Conservation (phyloP, 2,113 vertebrate species). For the Bos taurus region ARS-UCD2.0 NC_037328.1:79802501-79803000, state of each 20-base stretch:
- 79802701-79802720: background rate
- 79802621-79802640: slow-evolving; percentile 22
- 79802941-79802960: background rate
- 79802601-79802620: slow-evolving; percentile 11
- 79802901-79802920: background rate
- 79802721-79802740: background rate
- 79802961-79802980: background rate
- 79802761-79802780: background rate
- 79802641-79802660: background rate
- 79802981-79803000: background rate
- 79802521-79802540: background rate
- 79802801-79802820: background rate
- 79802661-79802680: slow-evolving; percentile 3
- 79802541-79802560: background rate
- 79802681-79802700: slow-evolving; percentile 12
- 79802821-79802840: background rate
- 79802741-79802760: slow-evolving; percentile 7
- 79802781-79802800: background rate
- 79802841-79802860: background rate
- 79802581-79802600: background rate
- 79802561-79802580: background rate
- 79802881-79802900: background rate
- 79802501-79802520: background rate
- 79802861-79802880: background rate
- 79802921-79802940: background rate